A percentile compares a stretch with the other conserved stretches of the same genome.
These are phyloP conservation scores for Sebastes aleutianus DNA, from an alignment of 2,797 vertebrate genomes.

Conservation along the genomic window DNA sequence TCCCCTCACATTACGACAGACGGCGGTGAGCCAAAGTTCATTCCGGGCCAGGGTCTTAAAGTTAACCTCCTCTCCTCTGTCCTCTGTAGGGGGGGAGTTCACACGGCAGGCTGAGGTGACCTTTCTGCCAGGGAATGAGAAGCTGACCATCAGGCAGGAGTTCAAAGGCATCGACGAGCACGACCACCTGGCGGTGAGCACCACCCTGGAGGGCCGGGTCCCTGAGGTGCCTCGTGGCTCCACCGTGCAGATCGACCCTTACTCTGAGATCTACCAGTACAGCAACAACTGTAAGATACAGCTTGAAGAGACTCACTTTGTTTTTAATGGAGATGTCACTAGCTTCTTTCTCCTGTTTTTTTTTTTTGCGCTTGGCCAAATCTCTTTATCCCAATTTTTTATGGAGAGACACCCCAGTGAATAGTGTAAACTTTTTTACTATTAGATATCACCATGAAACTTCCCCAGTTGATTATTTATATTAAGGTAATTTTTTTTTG, in stretches of 20 bases:
- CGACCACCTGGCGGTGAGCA: conserved; percentile 90
- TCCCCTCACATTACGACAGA: conserved; percentile 48
- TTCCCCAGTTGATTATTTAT: no score
- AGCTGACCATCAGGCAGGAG: conserved; percentile 87
- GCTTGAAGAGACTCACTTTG: background rate
- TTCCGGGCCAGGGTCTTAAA: conserved; percentile 33
- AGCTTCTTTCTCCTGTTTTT: background rate
- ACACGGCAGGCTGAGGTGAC: conserved; percentile 90
- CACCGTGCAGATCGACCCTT: conserved; percentile 86
- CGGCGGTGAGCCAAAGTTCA: conserved; percentile 56
- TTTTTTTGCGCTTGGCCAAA: background rate
- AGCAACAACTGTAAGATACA: conserved; percentile 84
- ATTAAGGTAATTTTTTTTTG: no score
- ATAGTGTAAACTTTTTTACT: no score
- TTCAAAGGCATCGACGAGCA: conserved; percentile 94
- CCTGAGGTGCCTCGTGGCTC: conserved; percentile 83
- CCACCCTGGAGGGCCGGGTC: conserved; percentile 86
- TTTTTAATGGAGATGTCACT: background rate
- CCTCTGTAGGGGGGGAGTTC: conserved; percentile 88
- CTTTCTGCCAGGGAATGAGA: conserved; percentile 88
- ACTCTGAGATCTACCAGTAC: conserved; percentile 93
- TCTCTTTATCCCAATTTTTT: background rate
- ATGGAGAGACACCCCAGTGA: no score
- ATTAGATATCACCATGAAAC: no score
- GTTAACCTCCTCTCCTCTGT: conserved; percentile 38